Evolutionary conservation across 2,113 vertebrate genomes (phyloP), one percentile per base, ranked within the genome.

Genomic region (Aramus guarauna): DNA sequence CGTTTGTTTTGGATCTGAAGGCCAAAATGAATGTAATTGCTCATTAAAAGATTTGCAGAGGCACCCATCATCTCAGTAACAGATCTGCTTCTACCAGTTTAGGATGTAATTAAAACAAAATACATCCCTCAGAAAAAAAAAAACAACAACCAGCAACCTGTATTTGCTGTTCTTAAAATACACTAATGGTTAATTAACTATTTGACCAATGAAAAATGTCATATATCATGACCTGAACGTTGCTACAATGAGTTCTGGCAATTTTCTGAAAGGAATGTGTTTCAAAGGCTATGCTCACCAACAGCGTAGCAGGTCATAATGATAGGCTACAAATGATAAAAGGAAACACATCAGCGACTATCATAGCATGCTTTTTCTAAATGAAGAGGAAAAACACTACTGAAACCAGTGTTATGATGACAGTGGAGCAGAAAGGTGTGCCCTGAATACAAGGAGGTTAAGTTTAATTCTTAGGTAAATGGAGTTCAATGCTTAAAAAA

Each of bases 281-380:
- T 91, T 88, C 50, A 59, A 63, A 91, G 59, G n/a, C 55, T 81
- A 2, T 2, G 1, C 34, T 41, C 47, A 86, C 15, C 15, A 59
- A 6, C 15, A 37, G 9, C 2, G 0, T 17, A 60, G 34, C 24
- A 27, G 8, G n/a, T 68, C 1, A 0, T 71, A 91, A 59, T 32
- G 24, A 47, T 5, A 66, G 47, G 8, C 18, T 82, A 13, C 16
- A 58, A 73, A 45, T 32, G 41, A 86, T 53, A 74, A 88, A 72
- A 69, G 20, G 30, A 80, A 85, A 43, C 11, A 9, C 7, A 45
- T 36, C 39, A 53, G 53, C 41, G 15, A 12, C 45, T 62, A 13
- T 72, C 8, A 14, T 34, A 56, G 18, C 1, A 0, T 29, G 27
- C 20, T 60, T 39, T 66, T 96, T 73, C 32, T 79, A 89, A 80